Base-by-base conservation (phyloP, 2,888 invertebrate genomes). In the Drosophila pseudotakahashii region DNA sequence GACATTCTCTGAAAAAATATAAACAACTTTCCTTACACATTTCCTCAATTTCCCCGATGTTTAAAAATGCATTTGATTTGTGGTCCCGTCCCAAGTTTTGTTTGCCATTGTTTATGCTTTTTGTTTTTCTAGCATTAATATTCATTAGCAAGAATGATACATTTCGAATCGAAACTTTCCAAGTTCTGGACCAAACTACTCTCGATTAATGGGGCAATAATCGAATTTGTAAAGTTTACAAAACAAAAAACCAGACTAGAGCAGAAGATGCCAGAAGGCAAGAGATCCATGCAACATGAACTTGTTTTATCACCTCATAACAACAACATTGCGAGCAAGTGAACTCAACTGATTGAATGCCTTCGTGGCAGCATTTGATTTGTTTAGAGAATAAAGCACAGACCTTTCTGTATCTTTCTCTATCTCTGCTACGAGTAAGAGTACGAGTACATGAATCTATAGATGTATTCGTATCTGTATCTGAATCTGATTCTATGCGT, bases 291-390 rank as follows among this genome's bases (percentile, higher is more conserved):
- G 61, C 71, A 74, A 58, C 72, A 58, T 81, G 81, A 74, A 79
- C 75, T 86, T 83, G 79, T 79, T 86, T 78, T 79, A 83, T 86
- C 82, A 86, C 87, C 87, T 86, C 78, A 61, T 61, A 59, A 68
- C 61, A 63, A 50, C 57, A 74, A 58, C 60, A 62, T 23, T 51
- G 34, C 66, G 48, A 71, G 57, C 79, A 73, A 82, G 64, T 72
- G 60, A 60, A 50, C 53, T 71, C 70, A 32, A 63, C 83, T 89
- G 89, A 89, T 87, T 85, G 86, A 89, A 82, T 86, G 78, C 77
- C 57, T 67, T 70, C 76, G 82, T 83, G 85, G 78, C 90, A 89
- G 75, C 85, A 81, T 75, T 78, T 89, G 89, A 89, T 88, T 90
- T 90, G 89, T 89, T 90, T 89, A 88, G 75, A 82, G 80, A 85